Evolutionary conservation across 1,140 invertebrate species (phyloP).

Genomic region (Trigoniulus corallinus): DNA sequence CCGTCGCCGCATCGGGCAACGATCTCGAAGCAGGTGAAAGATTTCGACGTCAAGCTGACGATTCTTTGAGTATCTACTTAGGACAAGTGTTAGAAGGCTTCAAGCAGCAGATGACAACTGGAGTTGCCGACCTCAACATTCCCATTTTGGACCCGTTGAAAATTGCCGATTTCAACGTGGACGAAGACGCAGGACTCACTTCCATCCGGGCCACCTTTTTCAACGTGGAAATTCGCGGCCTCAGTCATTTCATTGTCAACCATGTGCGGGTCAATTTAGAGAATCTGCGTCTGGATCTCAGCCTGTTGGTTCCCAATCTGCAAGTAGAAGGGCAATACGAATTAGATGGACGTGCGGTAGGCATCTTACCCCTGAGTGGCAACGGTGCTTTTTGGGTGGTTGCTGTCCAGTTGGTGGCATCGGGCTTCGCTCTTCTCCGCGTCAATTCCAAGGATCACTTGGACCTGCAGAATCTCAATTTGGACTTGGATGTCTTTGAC

Average conservation of each 20-base stretch:
- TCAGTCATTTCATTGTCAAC: constrained; percentile 1
- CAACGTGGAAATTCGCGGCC: neutral
- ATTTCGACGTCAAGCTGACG: constrained; percentile 3
- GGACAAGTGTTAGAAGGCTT: constrained; percentile 2
- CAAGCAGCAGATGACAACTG: neutral
- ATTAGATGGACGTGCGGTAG: constrained; percentile 3
- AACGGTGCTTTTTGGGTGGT: constrained; percentile 4
- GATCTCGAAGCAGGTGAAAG: neutral
- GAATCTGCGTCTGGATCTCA: neutral
- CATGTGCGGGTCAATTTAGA: neutral
- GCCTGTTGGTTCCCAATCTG: neutral
- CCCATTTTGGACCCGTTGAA: constrained; percentile 6
- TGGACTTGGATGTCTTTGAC: constrained; percentile 5
- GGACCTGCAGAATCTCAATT: neutral
- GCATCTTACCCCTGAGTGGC: constrained; percentile 8
- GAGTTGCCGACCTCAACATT: constrained; percentile 3
- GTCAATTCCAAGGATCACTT: neutral
- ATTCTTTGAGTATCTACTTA: constrained; percentile 5
- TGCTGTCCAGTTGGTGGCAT: neutral
- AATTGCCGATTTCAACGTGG: neutral
- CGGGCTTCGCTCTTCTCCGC: constrained; percentile 1
- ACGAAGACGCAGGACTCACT: constrained; percentile 6
- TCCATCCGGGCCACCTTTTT: neutral
- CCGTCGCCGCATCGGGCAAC: neutral
- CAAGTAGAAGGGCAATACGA: constrained; percentile 4